Base-by-base conservation (phyloP, 2,888 invertebrate genomes). In the Conistra vaccinii region DNA sequence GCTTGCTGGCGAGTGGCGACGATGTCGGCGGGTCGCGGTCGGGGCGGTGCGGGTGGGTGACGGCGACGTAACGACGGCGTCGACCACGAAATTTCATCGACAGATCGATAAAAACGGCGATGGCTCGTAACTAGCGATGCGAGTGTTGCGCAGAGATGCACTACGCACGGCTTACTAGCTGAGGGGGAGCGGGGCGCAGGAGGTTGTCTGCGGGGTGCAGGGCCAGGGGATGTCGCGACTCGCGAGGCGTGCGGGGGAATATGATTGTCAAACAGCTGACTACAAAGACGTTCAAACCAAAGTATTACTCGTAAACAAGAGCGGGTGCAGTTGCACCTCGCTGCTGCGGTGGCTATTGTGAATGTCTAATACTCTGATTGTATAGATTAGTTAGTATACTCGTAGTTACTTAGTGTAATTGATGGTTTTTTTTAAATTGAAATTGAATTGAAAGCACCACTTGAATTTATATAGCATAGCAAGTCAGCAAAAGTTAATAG, bases 221-320 rank as follows among this genome's bases (percentile, higher is more conserved):
- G 58, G 42, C 26, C 55, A 60, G 65, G 58, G 42, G 81, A 84
- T 69, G 89, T 78, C 83, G 89, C 84, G 55, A 73, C 89, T 78
- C 83, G 89, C 84, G 55, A 73, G 61, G 85, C 81, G 83, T 83
- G 85, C 85, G 87, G 85, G 83, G 88, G 84, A 87, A 81, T 84
- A 88, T 92, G 92, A 94, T 93, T 94, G 92, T 91, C 93, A 93
- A 95, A 95, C 95, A 95, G 95, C 95, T 95, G 95, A 95, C 93
- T 93, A 91, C 90, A 90, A 91, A 91, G 90, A 91, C 91, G 90
- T 90, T 90, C 89, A 89, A 90, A 91, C 89, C 89, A 89, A 90
- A 91, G 90, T 85, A 85, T 84, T 76, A 84, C n/a, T n/a, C n/a
- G n/a, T n/a, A 76, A 73, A 42, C 75, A 53, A 60, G 66, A 61